Evolutionary conservation across 1,140 invertebrate genomes (phyloP).

Genomic region (Homalodisca vitripennis): DNA sequence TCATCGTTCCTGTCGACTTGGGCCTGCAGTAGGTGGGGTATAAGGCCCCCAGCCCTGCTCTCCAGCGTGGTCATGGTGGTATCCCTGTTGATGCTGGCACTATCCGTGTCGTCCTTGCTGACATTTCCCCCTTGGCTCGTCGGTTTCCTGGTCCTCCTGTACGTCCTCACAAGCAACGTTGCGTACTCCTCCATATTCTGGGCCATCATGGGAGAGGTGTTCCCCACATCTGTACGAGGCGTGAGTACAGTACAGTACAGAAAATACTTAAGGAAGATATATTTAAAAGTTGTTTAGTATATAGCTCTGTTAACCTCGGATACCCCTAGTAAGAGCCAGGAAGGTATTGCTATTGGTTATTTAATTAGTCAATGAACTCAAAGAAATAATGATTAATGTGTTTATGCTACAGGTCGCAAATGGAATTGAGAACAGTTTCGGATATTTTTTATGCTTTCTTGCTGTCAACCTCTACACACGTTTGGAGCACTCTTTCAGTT

Average conservation of each 20-base stretch:
- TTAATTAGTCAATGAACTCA: not conserved
- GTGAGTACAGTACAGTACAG: conserved; percentile 34
- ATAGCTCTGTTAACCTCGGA: not conserved
- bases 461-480: conserved; percentile 66
- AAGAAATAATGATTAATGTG: not conserved
- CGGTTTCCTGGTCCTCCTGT: conserved; percentile 53
- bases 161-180: conserved; percentile 60
- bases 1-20: conserved; percentile 53
- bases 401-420: conserved; percentile 52
- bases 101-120: conserved; percentile 49
- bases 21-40: conserved; percentile 55
- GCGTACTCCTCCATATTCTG: conserved; percentile 67
- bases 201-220: conserved; percentile 73
- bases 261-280: not conserved
- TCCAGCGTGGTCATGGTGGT: conserved; percentile 59
- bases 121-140: conserved; percentile 47
- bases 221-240: conserved; percentile 63
- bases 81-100: conserved; percentile 54
- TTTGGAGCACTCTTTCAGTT: conserved; percentile 49
- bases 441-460: conserved; percentile 69
- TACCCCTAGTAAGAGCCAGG: too few species aligned
- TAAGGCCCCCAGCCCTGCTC: conserved; percentile 53
- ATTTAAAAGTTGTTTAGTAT: not conserved
- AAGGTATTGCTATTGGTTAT: not conserved
- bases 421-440: conserved; percentile 62